These are phyloP conservation scores for Ceratoteleas bidentatus DNA, from an alignment of 1,140 invertebrate species.

Conservation along the genomic window DNA sequence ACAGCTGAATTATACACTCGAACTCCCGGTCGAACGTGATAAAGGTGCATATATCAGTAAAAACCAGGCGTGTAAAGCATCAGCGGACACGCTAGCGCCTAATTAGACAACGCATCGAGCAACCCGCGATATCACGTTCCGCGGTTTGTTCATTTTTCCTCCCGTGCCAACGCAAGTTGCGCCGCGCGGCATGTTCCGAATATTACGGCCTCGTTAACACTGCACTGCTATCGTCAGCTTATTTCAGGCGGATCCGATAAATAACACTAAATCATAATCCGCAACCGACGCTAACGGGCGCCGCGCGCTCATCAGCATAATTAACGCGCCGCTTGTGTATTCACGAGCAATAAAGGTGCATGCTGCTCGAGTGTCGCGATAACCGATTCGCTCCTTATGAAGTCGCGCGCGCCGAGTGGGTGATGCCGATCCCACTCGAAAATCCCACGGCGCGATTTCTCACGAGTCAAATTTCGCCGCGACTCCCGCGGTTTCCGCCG, in stretches of 20 bases:
- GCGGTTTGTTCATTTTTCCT: constrained; percentile 37
- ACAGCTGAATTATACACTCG: constrained; percentile 26
- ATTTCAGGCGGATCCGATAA: constrained; percentile 47
- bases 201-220: constrained; percentile 38
- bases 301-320: constrained; percentile 51
- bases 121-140: constrained; percentile 53
- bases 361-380: constrained; percentile 64
- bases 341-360: constrained; percentile 42
- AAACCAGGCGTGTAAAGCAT: constrained; percentile 43
- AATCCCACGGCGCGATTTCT: constrained; percentile 54
- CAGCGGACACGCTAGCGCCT: constrained; percentile 57
- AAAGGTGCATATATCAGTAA: constrained; percentile 44
- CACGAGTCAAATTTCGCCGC: constrained; percentile 48
- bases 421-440: constrained; percentile 60
- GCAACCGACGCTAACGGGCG: constrained; percentile 36
- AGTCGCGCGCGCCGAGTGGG: constrained; percentile 60
- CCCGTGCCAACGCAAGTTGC: not conserved
- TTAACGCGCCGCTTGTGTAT: constrained; percentile 44
- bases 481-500: constrained; percentile 8
- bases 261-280: constrained; percentile 48
- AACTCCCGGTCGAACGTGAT: constrained; percentile 35
- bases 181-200: constrained; percentile 30
- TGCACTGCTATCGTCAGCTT: constrained; percentile 22
- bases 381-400: constrained; percentile 69
- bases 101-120: constrained; percentile 71